Percentiles rank a stretch among this genome's conserved stretches.
Conservation (phyloP, 2,888 invertebrate species). For the Quadriops clusia region DNA sequence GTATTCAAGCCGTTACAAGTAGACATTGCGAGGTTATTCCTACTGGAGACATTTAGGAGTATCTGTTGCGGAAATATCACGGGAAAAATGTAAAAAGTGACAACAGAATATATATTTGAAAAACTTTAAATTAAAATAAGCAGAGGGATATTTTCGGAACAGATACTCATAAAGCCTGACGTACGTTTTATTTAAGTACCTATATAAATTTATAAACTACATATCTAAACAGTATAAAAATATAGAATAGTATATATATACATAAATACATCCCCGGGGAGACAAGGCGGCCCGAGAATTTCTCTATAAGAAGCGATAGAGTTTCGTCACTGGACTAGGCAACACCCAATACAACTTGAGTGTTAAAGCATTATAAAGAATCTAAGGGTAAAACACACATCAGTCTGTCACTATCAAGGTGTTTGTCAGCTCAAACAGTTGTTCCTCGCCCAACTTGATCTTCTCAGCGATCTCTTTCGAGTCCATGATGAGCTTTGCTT, state of each 20-base stretch:
- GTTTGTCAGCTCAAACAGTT: conserved; percentile 58
- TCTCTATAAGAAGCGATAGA: conserved; percentile 19
- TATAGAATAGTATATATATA: conserved; percentile 18
- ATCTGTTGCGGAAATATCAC: no score
- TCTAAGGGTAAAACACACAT: conserved; percentile 8
- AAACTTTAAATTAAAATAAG: no score
- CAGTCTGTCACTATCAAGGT: conserved; percentile 37
- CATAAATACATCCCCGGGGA: conserved; percentile 14
- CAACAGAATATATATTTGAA: no score
- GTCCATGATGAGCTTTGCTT: conserved; percentile 73
- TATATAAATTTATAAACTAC: conserved; percentile 15
- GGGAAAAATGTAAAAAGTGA: no score
- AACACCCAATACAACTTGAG: conserved; percentile 32
- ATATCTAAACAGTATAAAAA: conserved; percentile 14
- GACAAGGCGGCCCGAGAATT: conserved; percentile 12
- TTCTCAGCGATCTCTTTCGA: conserved; percentile 72
- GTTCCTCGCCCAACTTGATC: conserved; percentile 71
- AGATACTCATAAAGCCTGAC: conserved; percentile 17
- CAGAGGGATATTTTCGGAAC: conserved; percentile 10
- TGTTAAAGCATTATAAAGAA: conserved; percentile 17
- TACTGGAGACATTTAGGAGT: no score
- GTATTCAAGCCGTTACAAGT: conserved; percentile 22
- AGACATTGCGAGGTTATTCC: conserved; percentile 34
- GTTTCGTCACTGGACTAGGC: conserved; percentile 32
- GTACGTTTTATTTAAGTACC: conserved; percentile 17